Conservation (phyloP, 2,113 vertebrate species). For the Urocynchramus pylzowi region DNA sequence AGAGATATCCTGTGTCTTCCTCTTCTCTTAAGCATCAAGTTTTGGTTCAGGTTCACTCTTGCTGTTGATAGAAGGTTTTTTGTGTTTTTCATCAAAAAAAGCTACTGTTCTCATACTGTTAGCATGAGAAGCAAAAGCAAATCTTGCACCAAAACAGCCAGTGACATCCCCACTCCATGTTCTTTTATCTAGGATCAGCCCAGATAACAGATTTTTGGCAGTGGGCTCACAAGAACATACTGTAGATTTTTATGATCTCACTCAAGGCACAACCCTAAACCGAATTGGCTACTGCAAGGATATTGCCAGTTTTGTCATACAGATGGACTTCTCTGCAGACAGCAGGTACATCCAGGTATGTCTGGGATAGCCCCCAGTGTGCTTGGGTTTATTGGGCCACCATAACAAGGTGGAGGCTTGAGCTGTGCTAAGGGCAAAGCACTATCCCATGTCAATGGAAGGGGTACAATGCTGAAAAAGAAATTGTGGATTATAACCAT, state of each 20-base stretch:
- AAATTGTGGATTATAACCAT: neutral
- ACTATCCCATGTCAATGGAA: accelerated
- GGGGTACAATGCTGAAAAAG: accelerated
- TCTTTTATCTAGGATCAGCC: slow-evolving; percentile 83
- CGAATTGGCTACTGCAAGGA: slow-evolving; percentile 95
- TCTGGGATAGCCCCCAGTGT: accelerated
- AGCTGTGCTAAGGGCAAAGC: neutral
- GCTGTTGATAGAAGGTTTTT: neutral
- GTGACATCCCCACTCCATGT: neutral
- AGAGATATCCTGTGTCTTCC: neutral
- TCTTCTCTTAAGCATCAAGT: neutral
- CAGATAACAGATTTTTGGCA: slow-evolving; percentile 88
- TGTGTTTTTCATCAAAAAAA: neutral
- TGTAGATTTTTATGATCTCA: slow-evolving; percentile 95
- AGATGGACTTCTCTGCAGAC: slow-evolving; percentile 96
- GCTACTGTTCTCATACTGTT: neutral
- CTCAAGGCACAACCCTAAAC: slow-evolving; percentile 90
- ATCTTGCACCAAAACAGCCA: neutral
- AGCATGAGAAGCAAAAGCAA: neutral
- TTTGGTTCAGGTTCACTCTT: neutral
- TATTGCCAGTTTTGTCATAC: slow-evolving; percentile 89
- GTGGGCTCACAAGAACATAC: slow-evolving; percentile 90
- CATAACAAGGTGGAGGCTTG: accelerated
- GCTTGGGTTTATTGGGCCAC: neutral
- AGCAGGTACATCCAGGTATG: slow-evolving; percentile 90